Evolutionary conservation across 2,113 vertebrate genomes (phyloP), one percentile per base, ranked within the genome.

Genomic region (Zootoca vivipara): DNA sequence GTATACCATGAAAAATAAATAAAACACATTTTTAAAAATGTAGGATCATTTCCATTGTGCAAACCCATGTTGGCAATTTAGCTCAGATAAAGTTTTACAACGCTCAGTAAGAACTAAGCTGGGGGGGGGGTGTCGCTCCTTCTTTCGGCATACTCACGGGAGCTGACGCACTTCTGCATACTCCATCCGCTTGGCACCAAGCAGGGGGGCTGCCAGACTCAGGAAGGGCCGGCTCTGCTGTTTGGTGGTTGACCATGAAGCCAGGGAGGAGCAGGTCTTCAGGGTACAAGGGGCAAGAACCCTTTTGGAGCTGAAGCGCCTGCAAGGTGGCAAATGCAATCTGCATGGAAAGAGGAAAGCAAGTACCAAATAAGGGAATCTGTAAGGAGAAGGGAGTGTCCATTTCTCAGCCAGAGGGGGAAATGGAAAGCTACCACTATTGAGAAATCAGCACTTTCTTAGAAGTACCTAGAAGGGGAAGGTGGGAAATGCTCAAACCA

Each of bases 161-260:
- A 97, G 35, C 16, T 90, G 94, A 86, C 95, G 91, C 87, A 81
- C 88, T 90, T 98, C 97, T 0, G 92, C 74, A 91, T 97, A 97
- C 88, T 97, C 96, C 65, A 96, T 96, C 20, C 90, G 73, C 91
- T 95, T 96, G 72, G 93, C 93, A 24, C 92, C 56, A 40, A 89
- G 83, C 78, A 95, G 69, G 15, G 96, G 87, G 1, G 87, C 91
- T 0, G 91, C 94, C 67, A 97, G 92, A 91, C 93, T 96, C 88
- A 97, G 91, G 88, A 98, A 97, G 89, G 90, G 93, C 38, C 96
- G 33, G 22, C 69, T 82, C 13, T 88, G 94, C n/a, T 94, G 82
- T 26, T 40, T 70, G 74, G 80, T 3, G 4, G 88, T 22, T 56
- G 16, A 8, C 2, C 42, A 8, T 0, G 93, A 83, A 22, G 38